phyloP scores from a whole-genome alignment of 2,113 vertebrate genomes.

The Pseudolaguvia tuberculata region DNA sequence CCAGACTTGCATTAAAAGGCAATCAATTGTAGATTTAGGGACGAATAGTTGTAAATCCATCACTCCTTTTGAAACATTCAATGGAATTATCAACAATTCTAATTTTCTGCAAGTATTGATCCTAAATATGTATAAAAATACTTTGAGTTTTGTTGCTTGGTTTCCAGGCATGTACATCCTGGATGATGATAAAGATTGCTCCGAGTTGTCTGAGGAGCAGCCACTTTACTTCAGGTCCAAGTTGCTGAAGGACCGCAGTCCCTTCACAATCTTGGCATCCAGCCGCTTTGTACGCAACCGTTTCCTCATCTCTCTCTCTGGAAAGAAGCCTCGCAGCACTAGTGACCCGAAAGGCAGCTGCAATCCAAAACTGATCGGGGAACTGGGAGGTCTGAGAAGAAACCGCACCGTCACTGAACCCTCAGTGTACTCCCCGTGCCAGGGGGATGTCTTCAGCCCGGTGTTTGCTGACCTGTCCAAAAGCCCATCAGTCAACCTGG shows the following conservation, averaged over 20 bases:
- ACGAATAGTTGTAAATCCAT: no score
- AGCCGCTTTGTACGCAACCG: conserved; percentile 87
- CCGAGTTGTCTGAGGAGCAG: conserved; percentile 83
- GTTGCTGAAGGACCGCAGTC: conserved; percentile 87
- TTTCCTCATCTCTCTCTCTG: conserved; percentile 90
- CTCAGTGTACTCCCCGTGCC: conserved; percentile 74
- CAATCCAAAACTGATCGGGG: conserved; percentile 73
- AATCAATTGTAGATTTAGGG: no score
- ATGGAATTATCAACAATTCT: no score
- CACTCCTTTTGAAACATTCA: no score
- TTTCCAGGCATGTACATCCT: conserved; percentile 88
- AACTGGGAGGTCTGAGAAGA: conserved; percentile 73
- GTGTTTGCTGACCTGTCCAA: conserved; percentile 78
- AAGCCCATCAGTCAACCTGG: conserved; percentile 83
- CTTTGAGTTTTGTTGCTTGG: not conserved
- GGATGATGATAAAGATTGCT: conserved; percentile 86
- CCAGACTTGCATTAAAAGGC: no score
- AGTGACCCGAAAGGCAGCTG: conserved; percentile 82
- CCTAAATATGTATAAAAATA: not conserved
- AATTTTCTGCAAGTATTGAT: not conserved
- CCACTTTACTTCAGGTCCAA: conserved; percentile 80
- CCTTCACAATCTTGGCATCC: conserved; percentile 88
- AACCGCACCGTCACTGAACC: conserved; percentile 91
- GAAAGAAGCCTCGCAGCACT: conserved; percentile 91
- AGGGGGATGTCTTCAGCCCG: conserved; percentile 79